Percentiles rank a stretch among this genome's conserved stretches.
Evolutionary conservation across 2,113 vertebrate genomes (phyloP).

Genomic region (Aspiorhynchus laticeps): DNA sequence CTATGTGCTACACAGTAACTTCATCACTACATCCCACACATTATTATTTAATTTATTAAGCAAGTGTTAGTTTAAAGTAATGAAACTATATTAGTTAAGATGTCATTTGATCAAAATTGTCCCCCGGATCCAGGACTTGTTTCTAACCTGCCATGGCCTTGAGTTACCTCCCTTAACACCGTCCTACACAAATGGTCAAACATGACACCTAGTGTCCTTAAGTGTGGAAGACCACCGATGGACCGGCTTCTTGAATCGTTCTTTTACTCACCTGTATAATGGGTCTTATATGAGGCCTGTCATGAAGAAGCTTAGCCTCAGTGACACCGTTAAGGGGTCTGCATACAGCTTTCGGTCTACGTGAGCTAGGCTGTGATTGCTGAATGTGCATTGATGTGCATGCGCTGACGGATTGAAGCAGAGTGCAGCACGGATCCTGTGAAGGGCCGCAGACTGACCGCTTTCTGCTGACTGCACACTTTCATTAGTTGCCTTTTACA

Average conservation of each 20-base stretch:
- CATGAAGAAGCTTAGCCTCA: background rate
- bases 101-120: too few species aligned
- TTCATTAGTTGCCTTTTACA: conserved; percentile 70
- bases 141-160: background rate
- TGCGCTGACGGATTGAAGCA: conserved; percentile 69
- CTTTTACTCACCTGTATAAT: background rate
- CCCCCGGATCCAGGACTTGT: too few species aligned
- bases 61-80: too few species aligned
- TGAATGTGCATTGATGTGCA: conserved; percentile 8
- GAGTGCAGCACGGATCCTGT: conserved; percentile 37
- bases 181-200: background rate
- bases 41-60: too few species aligned
- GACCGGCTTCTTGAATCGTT: too few species aligned
- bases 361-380: background rate
- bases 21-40: too few species aligned
- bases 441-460: conserved; percentile 45
- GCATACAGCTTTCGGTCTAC: background rate
- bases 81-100: too few species aligned
- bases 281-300: background rate
- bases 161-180: background rate
- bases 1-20: too few species aligned
- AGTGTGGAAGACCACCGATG: background rate
- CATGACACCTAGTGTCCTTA: conserved; percentile 41
- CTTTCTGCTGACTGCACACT: conserved; percentile 70
- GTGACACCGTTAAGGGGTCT: background rate